Base-by-base conservation (phyloP, 2,113 vertebrate genomes). In the Bubo bubo region DNA sequence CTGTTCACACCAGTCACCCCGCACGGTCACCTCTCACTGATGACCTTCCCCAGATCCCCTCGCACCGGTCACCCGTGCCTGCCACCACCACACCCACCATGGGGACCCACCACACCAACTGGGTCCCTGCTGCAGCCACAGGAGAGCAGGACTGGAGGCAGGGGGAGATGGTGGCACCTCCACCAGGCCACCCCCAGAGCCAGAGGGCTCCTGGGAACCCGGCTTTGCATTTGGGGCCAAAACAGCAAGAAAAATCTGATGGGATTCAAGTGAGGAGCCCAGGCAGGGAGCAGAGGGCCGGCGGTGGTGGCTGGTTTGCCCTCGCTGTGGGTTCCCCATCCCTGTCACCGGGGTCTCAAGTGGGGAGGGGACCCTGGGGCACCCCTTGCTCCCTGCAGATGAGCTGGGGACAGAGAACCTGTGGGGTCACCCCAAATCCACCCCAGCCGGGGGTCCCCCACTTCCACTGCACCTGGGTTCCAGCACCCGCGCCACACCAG, bases 261-360 rank as follows among this genome's bases (percentile, higher is more conserved):
- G 35, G 50, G 52, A 55, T 63, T 17, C 9, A 37, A n/a, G 24
- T 2, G 60, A 55, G n/a, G 28, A 59, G 21, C 32, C 59, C 1
- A 1, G 18, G 7, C 2, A 3, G 21, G 21, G 39, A 4, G 18
- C 2, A 0, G 62, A n/a, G 68, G 34, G 21, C 6, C 6, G 3
- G 28, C 1, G 3, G 1, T 14, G 8, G 18, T 1, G 3, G 11
- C 43, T 11, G 6, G 30, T 62, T 58, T 47, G 49, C 9, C 28
- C 22, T 20, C 8, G 4, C 41, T 52, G 22, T 35, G 63, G 47
- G 18, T 17, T 62, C 8, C 21, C 41, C 3, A 2, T 53, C 43
- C 45, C 64, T 4, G 1, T 37, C 34, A 27, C 16, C 0, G 4
- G 30, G 12, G 18, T 14, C 50, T 47, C 2, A 26, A 37, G 23